These are phyloP conservation scores for Argyrosomus japonicus DNA, from an alignment of 2,113 vertebrate genomes.

Conservation along the genomic window DNA sequence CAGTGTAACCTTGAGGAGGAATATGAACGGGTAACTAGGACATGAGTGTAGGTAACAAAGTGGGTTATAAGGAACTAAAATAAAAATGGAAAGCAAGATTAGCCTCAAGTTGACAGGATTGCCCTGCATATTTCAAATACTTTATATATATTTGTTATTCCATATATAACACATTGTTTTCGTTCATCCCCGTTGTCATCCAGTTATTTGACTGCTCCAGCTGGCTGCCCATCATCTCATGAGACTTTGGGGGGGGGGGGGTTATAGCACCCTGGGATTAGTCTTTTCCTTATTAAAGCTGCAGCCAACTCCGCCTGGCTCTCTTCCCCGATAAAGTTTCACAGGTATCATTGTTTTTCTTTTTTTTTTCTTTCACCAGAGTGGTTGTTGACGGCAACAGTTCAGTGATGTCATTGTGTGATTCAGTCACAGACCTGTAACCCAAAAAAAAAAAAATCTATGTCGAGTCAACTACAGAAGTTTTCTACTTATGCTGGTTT, in stretches of 20 bases:
- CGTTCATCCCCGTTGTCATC: not conserved
- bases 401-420: constrained; percentile 56
- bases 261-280: constrained; percentile 13
- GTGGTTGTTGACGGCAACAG: constrained; percentile 32
- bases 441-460: too few relatives aligned
- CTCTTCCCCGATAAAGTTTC: not conserved
- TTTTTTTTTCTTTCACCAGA: constrained; percentile 14
- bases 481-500: not conserved
- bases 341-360: constrained; percentile 7
- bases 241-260: not conserved
- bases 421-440: constrained; percentile 59
- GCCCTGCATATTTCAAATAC: not conserved
- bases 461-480: not conserved
- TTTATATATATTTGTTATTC: not conserved
- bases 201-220: not conserved
- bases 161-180: not conserved
- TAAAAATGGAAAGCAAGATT: constrained; percentile 15
- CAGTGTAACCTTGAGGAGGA: constrained; percentile 50
- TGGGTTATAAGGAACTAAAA: constrained; percentile 46
- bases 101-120: constrained; percentile 15
- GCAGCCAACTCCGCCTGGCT: constrained; percentile 1
- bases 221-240: constrained; percentile 1
- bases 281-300: constrained; percentile 2
- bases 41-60: constrained; percentile 56
- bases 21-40: constrained; percentile 47